phyloP scores from a whole-genome alignment of 2,888 invertebrate genomes.

The Mythimna loreyi region DNA sequence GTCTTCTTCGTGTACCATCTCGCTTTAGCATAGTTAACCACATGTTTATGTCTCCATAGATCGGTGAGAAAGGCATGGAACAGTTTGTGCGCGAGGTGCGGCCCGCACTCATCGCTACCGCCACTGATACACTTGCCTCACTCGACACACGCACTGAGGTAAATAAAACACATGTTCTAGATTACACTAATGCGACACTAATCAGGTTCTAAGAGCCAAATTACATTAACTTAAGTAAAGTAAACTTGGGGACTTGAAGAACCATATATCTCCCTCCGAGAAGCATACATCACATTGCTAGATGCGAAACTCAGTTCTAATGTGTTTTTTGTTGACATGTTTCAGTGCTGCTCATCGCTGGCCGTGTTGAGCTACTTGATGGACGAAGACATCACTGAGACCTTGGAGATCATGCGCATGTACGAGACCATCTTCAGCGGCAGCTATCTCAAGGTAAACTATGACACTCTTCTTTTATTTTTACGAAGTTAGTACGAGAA shows the following conservation, averaged over 20 bases:
- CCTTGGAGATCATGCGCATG: slow-evolving; percentile 93
- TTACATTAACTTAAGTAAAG: neutral
- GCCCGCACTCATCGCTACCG: slow-evolving; percentile 93
- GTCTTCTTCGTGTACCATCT: neutral
- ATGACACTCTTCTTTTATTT: neutral
- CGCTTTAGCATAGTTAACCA: neutral
- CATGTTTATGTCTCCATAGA: slow-evolving; percentile 67
- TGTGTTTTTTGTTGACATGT: slow-evolving; percentile 46
- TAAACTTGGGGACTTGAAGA: too few relatives aligned
- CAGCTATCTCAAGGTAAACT: slow-evolving; percentile 93
- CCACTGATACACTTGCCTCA: slow-evolving; percentile 94
- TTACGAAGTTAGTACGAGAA: neutral
- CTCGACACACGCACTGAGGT: slow-evolving; percentile 94
- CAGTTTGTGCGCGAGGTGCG: slow-evolving; percentile 93
- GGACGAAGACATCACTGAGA: slow-evolving; percentile 94
- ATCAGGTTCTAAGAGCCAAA: neutral
- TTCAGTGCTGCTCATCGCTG: slow-evolving; percentile 95
- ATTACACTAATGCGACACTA: neutral
- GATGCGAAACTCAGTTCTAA: neutral
- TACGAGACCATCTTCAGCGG: slow-evolving; percentile 95
- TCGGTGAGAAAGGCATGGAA: slow-evolving; percentile 92
- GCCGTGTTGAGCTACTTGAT: slow-evolving; percentile 96
- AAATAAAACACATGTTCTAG: slow-evolving; percentile 46
- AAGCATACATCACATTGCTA: too few relatives aligned
- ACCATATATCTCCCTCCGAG: too few relatives aligned